Evolutionary conservation across 2,888 invertebrate genomes (phyloP), one percentile per base, ranked within the genome.

Genomic region (Mystacides longicornis): DNA sequence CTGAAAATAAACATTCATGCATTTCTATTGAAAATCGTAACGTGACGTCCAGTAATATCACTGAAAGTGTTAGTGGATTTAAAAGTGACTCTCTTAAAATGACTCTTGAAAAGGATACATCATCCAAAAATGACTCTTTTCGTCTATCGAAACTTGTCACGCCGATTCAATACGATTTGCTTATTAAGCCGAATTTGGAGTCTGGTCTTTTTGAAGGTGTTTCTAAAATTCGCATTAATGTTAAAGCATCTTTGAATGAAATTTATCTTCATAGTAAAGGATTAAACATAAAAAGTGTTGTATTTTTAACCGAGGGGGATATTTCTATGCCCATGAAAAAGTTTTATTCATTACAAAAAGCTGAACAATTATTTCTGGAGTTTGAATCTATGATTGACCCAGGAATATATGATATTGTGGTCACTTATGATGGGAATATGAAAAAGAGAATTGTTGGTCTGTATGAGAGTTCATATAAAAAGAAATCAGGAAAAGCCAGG

Each of bases 381-480:
- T 71, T 74, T 54, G 65, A 69, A 23, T 62, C 63, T 49, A 55
- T 57, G 16, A 46, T 56, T 14, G 11, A 18, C 37, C 56, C 69
- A 4, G 77, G 75, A 1, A 70, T 69, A 52, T 83, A 83, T 65
- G 69, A 71, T 14, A 66, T 88, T 14, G 66, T 69, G 43, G 75
- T 89, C 46, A 69, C 80, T 33, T 90, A 85, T 65, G 69, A 71
- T 58, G 89, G 89, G 0, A 76, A 77, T 59, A 74, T 87, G 66
- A 80, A 78, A 22, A 75, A 80, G 59, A 81, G 82, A 61, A 84
- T 88, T 64, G 82, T 86, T 54, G 89, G 89, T 3, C 77, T 89
- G 54, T 90, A 89, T 67, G 79, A 79, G 62, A 88, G 88, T 57
- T 75, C 73, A 4, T 83, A 89, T 60, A 71, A 68, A 50, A 70